These are phyloP conservation scores for Chaenocephalus aceratus DNA, from an alignment of 2,113 vertebrate species.

Conservation along the genomic window DNA sequence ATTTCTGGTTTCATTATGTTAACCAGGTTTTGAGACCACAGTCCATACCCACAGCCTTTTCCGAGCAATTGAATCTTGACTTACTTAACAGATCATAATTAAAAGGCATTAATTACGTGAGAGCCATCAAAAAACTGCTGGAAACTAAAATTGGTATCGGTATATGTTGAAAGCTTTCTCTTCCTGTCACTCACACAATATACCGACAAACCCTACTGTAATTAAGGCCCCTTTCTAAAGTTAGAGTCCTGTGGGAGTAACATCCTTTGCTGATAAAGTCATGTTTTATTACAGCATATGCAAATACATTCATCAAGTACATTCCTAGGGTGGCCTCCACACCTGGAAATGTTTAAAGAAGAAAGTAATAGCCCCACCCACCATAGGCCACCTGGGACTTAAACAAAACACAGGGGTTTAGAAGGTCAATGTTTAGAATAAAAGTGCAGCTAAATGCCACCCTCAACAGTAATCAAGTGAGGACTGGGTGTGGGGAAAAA, in stretches of 20 bases:
- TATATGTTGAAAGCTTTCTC: conserved; percentile 12
- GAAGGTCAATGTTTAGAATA: conserved; percentile 35
- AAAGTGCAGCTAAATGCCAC: not conserved
- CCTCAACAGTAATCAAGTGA: conserved; percentile 4
- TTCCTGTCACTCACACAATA: conserved; percentile 20
- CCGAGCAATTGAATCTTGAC: not conserved
- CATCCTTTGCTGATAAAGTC: conserved; percentile 8
- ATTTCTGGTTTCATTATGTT: conserved; percentile 17
- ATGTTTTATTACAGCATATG: conserved; percentile 6
- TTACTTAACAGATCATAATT: conserved; percentile 37
- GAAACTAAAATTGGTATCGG: conserved; percentile 19
- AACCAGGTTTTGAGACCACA: conserved; percentile 38
- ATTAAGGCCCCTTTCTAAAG: not conserved
- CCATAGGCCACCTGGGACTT: conserved; percentile 42
- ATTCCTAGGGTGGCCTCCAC: conserved; percentile 31
- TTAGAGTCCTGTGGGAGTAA: conserved; percentile 3
- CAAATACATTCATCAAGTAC: conserved; percentile 22
- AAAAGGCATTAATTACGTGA: conserved; percentile 24
- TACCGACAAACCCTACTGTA: not conserved
- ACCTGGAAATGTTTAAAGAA: conserved; percentile 57
- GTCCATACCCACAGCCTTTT: not conserved
- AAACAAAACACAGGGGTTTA: conserved; percentile 17
- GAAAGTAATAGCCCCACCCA: conserved; percentile 43
- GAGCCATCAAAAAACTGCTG: conserved; percentile 29
- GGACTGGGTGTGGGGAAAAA: not conserved